Percentiles rank a stretch among this genome's conserved stretches.
These are phyloP conservation scores for Lasioglossum leucozonium DNA, from an alignment of 2,888 invertebrate genomes.

Conservation along the genomic window DNA sequence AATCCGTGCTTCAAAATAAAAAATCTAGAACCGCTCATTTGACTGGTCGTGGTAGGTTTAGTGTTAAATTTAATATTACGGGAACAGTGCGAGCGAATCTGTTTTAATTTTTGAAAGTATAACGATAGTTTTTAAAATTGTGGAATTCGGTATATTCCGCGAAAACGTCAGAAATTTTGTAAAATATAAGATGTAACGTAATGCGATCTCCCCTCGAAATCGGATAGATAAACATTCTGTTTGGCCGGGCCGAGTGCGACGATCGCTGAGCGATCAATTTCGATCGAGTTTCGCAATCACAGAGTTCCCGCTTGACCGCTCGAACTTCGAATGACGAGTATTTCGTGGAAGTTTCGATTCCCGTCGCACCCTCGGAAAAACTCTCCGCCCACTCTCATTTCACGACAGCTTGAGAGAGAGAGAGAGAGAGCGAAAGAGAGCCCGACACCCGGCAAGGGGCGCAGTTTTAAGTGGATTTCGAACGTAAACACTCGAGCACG, in stretches of 20 bases:
- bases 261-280: neutral
- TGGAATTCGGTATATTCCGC: too few species aligned
- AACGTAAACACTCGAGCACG: constrained; percentile 38
- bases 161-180: too few species aligned
- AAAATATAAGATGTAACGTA: too few species aligned
- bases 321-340: neutral
- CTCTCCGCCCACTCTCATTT: neutral
- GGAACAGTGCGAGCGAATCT: too few species aligned
- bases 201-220: neutral
- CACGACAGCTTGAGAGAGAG: neutral
- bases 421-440: neutral
- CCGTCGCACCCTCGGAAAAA: neutral
- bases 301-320: neutral
- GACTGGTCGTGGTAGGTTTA: too few species aligned
- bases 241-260: neutral
- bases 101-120: too few species aligned
- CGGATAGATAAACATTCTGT: neutral
- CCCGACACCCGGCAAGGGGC: constrained; percentile 3
- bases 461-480: constrained; percentile 26
- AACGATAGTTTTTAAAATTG: neutral
- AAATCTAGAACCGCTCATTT: too few species aligned
- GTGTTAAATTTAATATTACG: neutral
- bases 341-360: neutral
- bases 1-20: too few species aligned
- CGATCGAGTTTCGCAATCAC: neutral